A percentile compares a stretch with the other conserved stretches of the same genome.
Conservation (phyloP, 2,113 vertebrate species). For the Bubalus kerabau region DNA sequence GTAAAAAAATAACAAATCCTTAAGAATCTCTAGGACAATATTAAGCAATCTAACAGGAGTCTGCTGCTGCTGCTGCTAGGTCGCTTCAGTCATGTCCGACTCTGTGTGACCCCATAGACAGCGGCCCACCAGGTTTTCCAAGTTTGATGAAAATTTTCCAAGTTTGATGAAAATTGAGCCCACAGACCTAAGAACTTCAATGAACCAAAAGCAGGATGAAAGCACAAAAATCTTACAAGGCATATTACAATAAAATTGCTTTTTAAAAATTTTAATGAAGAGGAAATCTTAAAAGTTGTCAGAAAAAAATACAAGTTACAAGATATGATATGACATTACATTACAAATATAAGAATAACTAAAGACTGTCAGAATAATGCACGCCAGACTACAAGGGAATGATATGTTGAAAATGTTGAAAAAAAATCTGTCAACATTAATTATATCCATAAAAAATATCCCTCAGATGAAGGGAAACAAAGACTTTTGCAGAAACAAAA, state of each 20-base stretch:
- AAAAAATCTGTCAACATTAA: neutral
- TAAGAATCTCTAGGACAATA: neutral
- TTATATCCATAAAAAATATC: neutral
- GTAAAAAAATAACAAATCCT: neutral
- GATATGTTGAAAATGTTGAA: neutral
- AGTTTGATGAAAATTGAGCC: neutral
- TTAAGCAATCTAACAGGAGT: neutral
- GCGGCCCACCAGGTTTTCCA: neutral
- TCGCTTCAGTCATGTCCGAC: accelerated
- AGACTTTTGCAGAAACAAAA: neutral
- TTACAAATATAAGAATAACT: neutral
- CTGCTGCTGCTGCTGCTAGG: neutral
- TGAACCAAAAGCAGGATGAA: neutral
- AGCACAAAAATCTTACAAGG: neutral
- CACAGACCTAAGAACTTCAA: neutral
- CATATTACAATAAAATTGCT: neutral
- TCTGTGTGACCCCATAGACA: neutral
- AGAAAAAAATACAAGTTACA: neutral
- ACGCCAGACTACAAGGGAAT: neutral
- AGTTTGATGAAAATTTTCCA: neutral
- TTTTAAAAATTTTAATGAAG: neutral
- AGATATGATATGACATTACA: neutral
- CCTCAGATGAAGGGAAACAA: neutral
- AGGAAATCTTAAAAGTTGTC: neutral
- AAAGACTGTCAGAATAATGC: neutral